A percentile compares a stretch with the other conserved stretches of the same genome.
phyloP scores from a whole-genome alignment of 2,888 invertebrate genomes.

The Cosmia pyralina region DNA sequence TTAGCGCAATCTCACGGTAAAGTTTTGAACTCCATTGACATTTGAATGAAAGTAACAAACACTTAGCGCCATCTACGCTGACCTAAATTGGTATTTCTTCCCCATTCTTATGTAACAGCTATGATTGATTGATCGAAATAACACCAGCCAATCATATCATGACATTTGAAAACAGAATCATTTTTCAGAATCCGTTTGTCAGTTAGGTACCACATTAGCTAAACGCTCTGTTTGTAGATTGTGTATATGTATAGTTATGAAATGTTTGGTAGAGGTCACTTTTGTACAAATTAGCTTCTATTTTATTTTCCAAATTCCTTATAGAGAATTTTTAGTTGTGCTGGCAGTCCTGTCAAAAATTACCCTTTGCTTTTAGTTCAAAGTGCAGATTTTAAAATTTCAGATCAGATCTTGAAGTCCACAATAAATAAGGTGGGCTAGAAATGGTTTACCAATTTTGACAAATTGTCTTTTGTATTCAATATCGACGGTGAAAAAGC shows the following conservation, averaged over 20 bases:
- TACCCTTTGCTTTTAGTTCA: constrained; percentile 30
- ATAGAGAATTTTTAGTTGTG: constrained; percentile 16
- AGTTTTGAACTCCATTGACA: too few species aligned
- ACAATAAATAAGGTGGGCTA: background rate
- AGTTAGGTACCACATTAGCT: constrained; percentile 24
- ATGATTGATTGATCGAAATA: background rate
- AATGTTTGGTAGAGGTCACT: constrained; percentile 58
- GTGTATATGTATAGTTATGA: constrained; percentile 39
- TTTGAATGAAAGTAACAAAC: too few species aligned
- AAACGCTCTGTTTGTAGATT: constrained; percentile 32
- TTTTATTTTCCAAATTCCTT: constrained; percentile 33
- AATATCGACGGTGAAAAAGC: background rate
- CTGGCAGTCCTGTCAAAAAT: constrained; percentile 17
- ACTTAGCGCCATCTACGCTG: too few species aligned
- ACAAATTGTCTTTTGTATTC: background rate
- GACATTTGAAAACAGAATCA: background rate
- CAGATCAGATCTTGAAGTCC: constrained; percentile 29
- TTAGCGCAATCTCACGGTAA: too few species aligned
- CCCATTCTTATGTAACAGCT: background rate
- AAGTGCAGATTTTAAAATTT: constrained; percentile 47
- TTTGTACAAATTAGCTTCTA: constrained; percentile 49
- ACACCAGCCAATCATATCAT: background rate
- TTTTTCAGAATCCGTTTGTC: constrained; percentile 14
- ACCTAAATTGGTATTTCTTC: too few species aligned
- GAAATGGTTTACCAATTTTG: constrained; percentile 27